Evolutionary conservation across 2,888 invertebrate genomes (phyloP), one percentile per base, ranked within the genome.

Genomic region (Agriopis leucophaearia): DNA sequence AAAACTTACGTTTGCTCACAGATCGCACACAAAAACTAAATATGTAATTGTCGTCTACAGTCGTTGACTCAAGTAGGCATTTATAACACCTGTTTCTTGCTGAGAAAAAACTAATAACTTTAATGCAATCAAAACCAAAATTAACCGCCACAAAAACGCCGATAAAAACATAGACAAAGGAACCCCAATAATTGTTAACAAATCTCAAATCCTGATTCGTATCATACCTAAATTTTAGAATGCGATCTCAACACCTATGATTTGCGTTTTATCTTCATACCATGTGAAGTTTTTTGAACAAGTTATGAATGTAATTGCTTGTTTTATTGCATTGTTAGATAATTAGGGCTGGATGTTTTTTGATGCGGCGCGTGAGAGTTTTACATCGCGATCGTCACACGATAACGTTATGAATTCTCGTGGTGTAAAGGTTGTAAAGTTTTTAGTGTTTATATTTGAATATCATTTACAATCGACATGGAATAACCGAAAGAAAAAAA

Each of bases 221-320:
- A 69, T 69, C 69, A 50, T 40, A 9, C 47, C 48, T n/a, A 27
- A 3, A 38, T 10, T 55, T 56, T 13, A 56, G 65, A 64, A 54
- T 13, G 52, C 38, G 44, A 67, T 61, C 66, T 70, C 70, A 70
- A 67, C 70, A 67, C 70, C 70, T 70, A 66, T 58, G 44, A 70
- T 70, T 70, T 67, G 61, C 10, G 51, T 16, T 42, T 42, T 48
- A 52, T 59, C 38, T 62, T 56, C 36, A 38, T 59, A 55, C 64
- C 51, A 64, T 59, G 48, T 59, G 63, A 63, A 67, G 57, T 48
- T 66, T 66, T 54, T 54, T 38, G 38, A 54, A 15, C 36, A 55
- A 64, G 62, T 45, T 58, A 62, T 58, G 56, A 60, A 66, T 63
- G 59, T 68, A 71, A 68, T 68, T 71, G 62, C 52, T 68, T 63